Evolutionary conservation across 37 sponge, comb jelly and placozoan species (phyloP), one percentile per base, ranked within the genome.

Genomic region (Chondrilla cf. caribensis): DNA sequence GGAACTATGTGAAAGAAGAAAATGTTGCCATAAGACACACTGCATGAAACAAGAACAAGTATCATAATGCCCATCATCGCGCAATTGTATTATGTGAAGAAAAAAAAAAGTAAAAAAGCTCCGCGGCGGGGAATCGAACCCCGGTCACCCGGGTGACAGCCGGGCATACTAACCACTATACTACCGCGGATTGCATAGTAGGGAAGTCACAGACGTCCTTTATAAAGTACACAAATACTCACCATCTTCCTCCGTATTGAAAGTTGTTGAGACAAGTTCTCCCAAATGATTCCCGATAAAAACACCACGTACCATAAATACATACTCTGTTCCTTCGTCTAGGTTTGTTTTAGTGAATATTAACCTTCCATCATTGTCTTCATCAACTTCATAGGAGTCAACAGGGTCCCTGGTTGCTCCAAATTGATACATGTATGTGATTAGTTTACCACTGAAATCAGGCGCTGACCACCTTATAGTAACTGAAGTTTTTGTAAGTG

Each of bases 221-320:
- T 47, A 47, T 47, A 47, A 47, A 47, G 64, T 22, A 28, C 64
- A 60, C 22, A 18, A 2, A 18, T 6, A 33, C 90, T 71, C 44
- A 90, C 90, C 83, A 47, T 36, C 81, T 42, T 90, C 90, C 37
- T 41, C 17, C 29, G 90, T 90, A 54, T 79, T 79, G 25, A 28
- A 83, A 22, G 19, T 41, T 7, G 38, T 8, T 1, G 47, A 21
- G 0, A 40, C 82, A 43, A 18, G 17, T 3, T 47, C 36, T 24
- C 90, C 90, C 8, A 51, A 60, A 7, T 85, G 73, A 15, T 60
- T 77, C 21, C 54, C 66, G 0, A 4, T 24, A 39, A 54, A 90
- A 31, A 79, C 38, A 29, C 86, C 86, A 18, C 75, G 29, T 28
- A 90, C 70, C 15, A 22, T 54, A 36, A 90, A 72, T 66, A 42